phyloP scores from a whole-genome alignment of 2,888 invertebrate genomes.

The Caradrina clavipalpis region DNA sequence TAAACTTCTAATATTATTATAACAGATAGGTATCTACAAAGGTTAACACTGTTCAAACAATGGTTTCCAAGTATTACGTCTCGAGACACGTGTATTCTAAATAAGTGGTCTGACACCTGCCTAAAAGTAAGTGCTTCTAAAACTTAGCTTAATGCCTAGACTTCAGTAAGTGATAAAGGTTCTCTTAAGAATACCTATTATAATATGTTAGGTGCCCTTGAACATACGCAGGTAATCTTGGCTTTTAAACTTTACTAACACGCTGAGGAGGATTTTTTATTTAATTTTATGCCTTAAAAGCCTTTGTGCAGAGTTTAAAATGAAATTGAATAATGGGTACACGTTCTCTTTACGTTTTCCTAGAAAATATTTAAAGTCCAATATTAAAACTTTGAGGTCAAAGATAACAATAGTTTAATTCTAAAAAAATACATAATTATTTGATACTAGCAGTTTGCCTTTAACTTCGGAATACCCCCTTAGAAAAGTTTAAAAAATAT shows the following conservation, averaged over 20 bases:
- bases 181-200: slow-evolving; percentile 25
- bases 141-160: slow-evolving; percentile 20
- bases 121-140: slow-evolving; percentile 37
- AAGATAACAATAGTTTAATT: too few relatives aligned
- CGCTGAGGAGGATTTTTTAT: neutral
- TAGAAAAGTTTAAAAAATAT: too few relatives aligned
- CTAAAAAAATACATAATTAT: too few relatives aligned
- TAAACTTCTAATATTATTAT: neutral
- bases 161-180: slow-evolving; percentile 50
- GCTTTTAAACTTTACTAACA: slow-evolving; percentile 14
- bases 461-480: too few relatives aligned
- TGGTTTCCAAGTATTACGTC: neutral
- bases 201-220: neutral
- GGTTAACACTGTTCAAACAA: neutral
- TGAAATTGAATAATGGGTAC: neutral
- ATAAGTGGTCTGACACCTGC: slow-evolving; percentile 39
- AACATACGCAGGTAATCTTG: slow-evolving; percentile 10
- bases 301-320: neutral
- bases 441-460: too few relatives aligned
- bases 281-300: neutral
- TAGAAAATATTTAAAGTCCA: neutral
- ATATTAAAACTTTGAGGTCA: neutral
- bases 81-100: slow-evolving; percentile 26
- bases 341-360: neutral
- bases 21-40: neutral